Conservation (phyloP, 1,140 invertebrate species). For the Asobara japonica region DNA sequence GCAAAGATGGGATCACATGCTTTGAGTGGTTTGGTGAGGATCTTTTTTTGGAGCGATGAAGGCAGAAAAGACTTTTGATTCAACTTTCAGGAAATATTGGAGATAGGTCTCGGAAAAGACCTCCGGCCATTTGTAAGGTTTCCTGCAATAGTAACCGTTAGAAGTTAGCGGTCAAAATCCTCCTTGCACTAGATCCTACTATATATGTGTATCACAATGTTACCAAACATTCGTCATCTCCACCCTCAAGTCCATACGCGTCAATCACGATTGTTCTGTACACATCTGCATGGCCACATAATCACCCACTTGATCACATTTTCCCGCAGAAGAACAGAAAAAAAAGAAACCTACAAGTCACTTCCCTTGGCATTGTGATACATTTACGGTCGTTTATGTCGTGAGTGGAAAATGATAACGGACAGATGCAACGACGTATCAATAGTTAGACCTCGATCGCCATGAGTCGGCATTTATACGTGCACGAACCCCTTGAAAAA, state of each 20-base stretch:
- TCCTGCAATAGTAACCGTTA: too few species aligned
- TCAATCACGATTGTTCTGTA: neutral
- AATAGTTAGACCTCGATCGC: constrained; percentile 11
- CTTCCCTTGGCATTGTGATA: neutral
- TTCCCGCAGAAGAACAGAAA: neutral
- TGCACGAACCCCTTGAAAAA: neutral
- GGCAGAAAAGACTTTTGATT: too few species aligned
- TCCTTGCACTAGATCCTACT: too few species aligned
- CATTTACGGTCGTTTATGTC: neutral
- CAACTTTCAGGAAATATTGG: too few species aligned
- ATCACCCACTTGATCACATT: constrained; percentile 7
- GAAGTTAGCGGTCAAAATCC: too few species aligned
- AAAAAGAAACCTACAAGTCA: constrained; percentile 18
- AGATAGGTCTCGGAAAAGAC: too few species aligned
- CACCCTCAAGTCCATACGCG: neutral
- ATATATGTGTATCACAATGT: too few species aligned
- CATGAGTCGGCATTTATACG: constrained; percentile 19
- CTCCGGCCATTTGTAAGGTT: too few species aligned
- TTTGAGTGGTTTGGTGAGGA: too few species aligned
- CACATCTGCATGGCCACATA: neutral
- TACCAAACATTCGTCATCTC: neutral
- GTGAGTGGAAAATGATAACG: constrained; percentile 31
- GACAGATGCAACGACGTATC: constrained; percentile 25
- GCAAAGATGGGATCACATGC: too few species aligned
- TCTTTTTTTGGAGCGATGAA: too few species aligned